Evolutionary conservation across 1,140 invertebrate genomes (phyloP).

Genomic region (Zaprionus tsacasi): DNA sequence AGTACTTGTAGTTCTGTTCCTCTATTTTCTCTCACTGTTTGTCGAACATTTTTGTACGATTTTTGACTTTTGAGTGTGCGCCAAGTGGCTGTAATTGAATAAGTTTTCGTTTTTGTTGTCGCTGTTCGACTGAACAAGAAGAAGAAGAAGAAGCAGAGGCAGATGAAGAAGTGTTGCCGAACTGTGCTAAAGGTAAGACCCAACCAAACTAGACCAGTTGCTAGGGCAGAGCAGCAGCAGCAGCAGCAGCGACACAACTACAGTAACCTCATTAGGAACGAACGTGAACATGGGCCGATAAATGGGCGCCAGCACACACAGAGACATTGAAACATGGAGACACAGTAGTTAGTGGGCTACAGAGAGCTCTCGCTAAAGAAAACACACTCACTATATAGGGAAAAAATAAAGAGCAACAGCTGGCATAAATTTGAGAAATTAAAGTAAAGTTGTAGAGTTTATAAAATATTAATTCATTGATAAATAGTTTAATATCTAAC

Average conservation of each 20-base stretch:
- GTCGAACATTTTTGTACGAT: constrained; percentile 36
- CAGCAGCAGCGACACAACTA: constrained; percentile 10
- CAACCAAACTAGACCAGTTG: constrained; percentile 13
- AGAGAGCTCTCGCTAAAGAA: neutral
- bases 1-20: constrained; percentile 25
- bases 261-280: constrained; percentile 75
- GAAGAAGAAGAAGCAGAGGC: neutral
- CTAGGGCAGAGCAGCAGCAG: constrained; percentile 21
- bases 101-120: constrained; percentile 69
- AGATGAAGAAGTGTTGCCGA: constrained; percentile 35
- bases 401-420: neutral
- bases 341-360: constrained; percentile 30
- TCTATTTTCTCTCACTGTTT: constrained; percentile 18
- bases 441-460: neutral
- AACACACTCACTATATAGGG: neutral
- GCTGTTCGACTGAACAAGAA: constrained; percentile 10
- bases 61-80: constrained; percentile 56
- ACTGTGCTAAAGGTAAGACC: constrained; percentile 67
- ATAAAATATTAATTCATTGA: too few relatives aligned
- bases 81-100: constrained; percentile 75
- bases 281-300: constrained; percentile 38
- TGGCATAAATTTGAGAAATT: neutral
- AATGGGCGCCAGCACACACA: constrained; percentile 35
- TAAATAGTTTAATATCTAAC: neutral
- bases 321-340: constrained; percentile 36